phyloP scores from a whole-genome alignment of 2,797 vertebrate species.

The Halcyon chelicuti region DNA sequence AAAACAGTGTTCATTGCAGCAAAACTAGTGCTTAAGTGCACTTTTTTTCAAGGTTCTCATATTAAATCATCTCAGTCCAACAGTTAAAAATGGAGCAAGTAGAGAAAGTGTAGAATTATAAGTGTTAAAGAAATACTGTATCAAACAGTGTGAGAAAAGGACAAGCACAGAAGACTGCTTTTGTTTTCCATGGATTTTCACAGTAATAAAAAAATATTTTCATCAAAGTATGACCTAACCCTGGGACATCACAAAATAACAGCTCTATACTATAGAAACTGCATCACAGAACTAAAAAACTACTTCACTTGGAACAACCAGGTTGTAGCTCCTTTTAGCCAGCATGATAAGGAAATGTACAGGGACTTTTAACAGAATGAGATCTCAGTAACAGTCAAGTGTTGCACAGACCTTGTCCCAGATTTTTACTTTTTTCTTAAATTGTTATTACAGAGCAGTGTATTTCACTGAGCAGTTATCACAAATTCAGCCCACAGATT shows the following conservation, averaged over 20 bases:
- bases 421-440: background rate
- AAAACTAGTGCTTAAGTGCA: background rate
- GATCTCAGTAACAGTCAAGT: background rate
- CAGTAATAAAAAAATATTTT: background rate
- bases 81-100: background rate
- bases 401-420: background rate
- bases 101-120: background rate
- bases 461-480: background rate
- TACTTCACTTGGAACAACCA: background rate
- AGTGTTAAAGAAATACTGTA: background rate
- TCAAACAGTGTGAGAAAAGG: background rate
- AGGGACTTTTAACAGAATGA: background rate
- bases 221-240: background rate
- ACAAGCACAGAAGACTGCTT: background rate
- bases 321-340: background rate
- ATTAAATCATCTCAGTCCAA: background rate
- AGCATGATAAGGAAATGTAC: background rate
- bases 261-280: background rate
- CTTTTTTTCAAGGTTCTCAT: background rate
- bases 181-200: background rate
- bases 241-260: background rate
- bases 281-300: background rate
- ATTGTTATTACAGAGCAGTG: background rate
- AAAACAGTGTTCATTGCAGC: background rate
- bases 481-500: background rate